Percentiles rank a stretch among this genome's conserved stretches.
Evolutionary conservation across 2,113 vertebrate genomes (phyloP).

Genomic region (Carettochelys insculpta): DNA sequence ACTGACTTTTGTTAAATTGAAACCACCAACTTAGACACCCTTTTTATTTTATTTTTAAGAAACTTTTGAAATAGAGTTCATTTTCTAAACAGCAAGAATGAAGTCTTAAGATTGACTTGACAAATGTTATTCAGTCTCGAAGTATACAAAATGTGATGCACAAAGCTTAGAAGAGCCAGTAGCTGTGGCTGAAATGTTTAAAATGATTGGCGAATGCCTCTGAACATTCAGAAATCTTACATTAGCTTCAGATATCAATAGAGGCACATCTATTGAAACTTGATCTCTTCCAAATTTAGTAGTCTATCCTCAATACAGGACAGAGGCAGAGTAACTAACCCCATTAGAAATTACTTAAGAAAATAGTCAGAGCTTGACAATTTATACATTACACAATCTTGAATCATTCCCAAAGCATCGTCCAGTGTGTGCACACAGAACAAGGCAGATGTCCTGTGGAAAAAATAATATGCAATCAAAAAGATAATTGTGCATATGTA

Average conservation of each 20-base stretch:
- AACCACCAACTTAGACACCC: background rate
- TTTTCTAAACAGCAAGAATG: background rate
- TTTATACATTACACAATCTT: too few species aligned
- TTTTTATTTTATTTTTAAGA: background rate
- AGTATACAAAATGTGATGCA: background rate
- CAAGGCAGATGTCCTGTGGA: background rate
- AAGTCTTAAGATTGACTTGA: background rate
- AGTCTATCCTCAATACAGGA: background rate
- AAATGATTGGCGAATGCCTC: background rate
- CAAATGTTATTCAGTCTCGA: background rate
- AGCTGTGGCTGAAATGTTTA: background rate
- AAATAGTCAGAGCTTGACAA: background rate
- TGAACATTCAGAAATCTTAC: background rate
- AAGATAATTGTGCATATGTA: accelerated
- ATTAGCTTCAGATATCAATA: background rate
- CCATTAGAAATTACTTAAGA: background rate
- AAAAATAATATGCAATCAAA: background rate
- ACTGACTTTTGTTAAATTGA: background rate
- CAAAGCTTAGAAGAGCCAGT: background rate
- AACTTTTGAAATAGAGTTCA: background rate
- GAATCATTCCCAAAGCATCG: too few species aligned
- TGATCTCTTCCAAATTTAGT: background rate
- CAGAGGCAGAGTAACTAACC: background rate
- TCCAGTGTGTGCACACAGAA: background rate
- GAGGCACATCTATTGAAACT: background rate